Percentiles rank a stretch among this genome's conserved stretches.
These are phyloP conservation scores for Melinaea menophilus DNA, from an alignment of 2,888 invertebrate species.

Conservation along the genomic window DNA sequence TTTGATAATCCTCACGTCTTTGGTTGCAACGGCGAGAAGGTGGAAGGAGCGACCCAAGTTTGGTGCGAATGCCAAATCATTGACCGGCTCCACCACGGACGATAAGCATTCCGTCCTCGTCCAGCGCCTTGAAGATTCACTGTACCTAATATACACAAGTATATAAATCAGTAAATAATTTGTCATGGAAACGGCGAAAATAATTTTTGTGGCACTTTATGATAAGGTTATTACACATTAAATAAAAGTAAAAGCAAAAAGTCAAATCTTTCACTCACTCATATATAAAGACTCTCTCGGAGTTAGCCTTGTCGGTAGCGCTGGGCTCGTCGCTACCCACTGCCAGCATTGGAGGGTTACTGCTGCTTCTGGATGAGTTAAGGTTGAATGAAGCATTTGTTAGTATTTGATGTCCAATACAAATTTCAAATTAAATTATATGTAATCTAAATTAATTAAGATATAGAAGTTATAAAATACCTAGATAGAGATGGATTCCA, in stretches of 20 bases:
- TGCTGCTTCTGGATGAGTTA: conserved; percentile 71
- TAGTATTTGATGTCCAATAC: too few relatives aligned
- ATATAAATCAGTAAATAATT: too few relatives aligned
- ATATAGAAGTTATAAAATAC: conserved; percentile 50
- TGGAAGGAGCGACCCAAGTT: conserved; percentile 96
- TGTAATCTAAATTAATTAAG: too few relatives aligned
- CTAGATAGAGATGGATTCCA: conserved; percentile 95
- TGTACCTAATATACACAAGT: conserved; percentile 74
- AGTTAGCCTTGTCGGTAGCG: conserved; percentile 49
- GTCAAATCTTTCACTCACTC: conserved; percentile 72
- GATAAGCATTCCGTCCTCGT: conserved; percentile 90
- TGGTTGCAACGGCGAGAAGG: conserved; percentile 95
- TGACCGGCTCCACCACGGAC: conserved; percentile 89
- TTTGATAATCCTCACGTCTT: conserved; percentile 91
- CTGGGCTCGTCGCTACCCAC: conserved; percentile 89
- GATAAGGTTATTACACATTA: too few relatives aligned
- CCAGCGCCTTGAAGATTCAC: conserved; percentile 92
- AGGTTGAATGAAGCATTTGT: too few relatives aligned
- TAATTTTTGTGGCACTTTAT: too few relatives aligned
- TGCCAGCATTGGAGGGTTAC: conserved; percentile 90
- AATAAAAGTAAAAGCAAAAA: background rate
- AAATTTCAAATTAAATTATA: too few relatives aligned
- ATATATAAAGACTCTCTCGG: conserved; percentile 93
- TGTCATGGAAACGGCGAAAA: too few relatives aligned
- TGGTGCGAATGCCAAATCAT: conserved; percentile 96